These are phyloP conservation scores for Nudaria mundana DNA, from an alignment of 2,888 invertebrate genomes.

Conservation along the genomic window DNA sequence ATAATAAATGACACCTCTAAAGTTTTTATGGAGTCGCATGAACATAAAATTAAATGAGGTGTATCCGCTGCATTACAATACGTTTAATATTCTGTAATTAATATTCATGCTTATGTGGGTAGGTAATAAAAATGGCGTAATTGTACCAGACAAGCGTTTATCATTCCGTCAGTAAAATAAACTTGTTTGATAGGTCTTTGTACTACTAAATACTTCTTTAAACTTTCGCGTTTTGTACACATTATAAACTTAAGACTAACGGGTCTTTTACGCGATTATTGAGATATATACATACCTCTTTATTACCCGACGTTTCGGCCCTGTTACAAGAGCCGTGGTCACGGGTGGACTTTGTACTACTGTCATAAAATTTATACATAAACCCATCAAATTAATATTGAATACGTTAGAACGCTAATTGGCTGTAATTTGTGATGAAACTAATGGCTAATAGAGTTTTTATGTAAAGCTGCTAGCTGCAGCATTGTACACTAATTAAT, in stretches of 20 bases:
- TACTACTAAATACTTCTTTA: too few relatives aligned
- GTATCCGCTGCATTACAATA: constrained; percentile 8
- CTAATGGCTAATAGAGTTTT: too few relatives aligned
- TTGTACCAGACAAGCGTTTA: constrained; percentile 11
- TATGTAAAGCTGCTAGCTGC: too few relatives aligned
- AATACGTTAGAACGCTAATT: background rate
- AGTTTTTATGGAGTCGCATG: background rate
- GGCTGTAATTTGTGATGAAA: background rate
- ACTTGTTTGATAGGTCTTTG: constrained; percentile 17
- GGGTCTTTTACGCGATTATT: too few relatives aligned
- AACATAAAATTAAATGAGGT: constrained; percentile 2
- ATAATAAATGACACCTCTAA: constrained; percentile 5
- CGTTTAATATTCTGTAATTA: constrained; percentile 11
- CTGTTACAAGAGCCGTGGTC: too few relatives aligned
- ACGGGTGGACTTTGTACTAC: too few relatives aligned
- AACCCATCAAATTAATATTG: constrained; percentile 8
- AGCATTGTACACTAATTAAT: too few relatives aligned
- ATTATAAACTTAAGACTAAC: too few relatives aligned
- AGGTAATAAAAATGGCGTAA: constrained; percentile 19
- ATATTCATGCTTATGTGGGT: constrained; percentile 10
- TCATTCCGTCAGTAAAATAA: constrained; percentile 12
- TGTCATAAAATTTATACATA: constrained; percentile 9
- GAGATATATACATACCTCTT: too few relatives aligned
- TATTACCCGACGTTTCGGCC: too few relatives aligned
- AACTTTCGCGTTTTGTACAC: too few relatives aligned